phyloP scores from a whole-genome alignment of 2,888 invertebrate species.

The Synergus umbraculus region DNA sequence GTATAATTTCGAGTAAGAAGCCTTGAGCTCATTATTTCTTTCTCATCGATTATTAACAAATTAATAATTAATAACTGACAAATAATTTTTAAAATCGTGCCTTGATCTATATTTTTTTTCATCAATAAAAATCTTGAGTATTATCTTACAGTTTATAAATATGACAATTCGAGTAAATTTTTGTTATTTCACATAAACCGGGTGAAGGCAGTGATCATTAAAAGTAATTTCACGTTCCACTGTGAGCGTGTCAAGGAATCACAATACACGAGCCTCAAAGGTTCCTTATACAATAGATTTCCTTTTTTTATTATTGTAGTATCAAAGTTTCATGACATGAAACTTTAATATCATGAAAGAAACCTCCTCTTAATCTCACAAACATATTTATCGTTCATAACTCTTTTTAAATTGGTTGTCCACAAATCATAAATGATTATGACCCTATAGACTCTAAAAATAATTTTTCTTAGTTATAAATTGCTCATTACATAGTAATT shows the following conservation, averaged over 20 bases:
- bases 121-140: neutral
- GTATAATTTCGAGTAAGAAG: no score
- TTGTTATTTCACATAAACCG: constrained; percentile 52
- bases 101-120: no score
- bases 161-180: neutral
- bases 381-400: neutral
- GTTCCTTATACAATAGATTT: neutral
- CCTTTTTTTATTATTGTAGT: neutral
- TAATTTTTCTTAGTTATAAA: no score
- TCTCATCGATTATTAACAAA: no score
- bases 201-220: constrained; percentile 60
- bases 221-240: constrained; percentile 61
- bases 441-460: no score
- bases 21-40: no score
- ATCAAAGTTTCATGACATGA: neutral
- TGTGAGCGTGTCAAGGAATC: constrained; percentile 52
- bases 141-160: neutral
- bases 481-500: no score
- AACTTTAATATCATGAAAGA: neutral
- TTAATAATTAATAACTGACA: no score
- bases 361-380: neutral
- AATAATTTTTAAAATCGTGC: no score
- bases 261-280: neutral
- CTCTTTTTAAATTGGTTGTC: no score
- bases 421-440: no score